Base-by-base conservation (phyloP, 1,140 invertebrate species). In the Megalonaias nervosa region DNA sequence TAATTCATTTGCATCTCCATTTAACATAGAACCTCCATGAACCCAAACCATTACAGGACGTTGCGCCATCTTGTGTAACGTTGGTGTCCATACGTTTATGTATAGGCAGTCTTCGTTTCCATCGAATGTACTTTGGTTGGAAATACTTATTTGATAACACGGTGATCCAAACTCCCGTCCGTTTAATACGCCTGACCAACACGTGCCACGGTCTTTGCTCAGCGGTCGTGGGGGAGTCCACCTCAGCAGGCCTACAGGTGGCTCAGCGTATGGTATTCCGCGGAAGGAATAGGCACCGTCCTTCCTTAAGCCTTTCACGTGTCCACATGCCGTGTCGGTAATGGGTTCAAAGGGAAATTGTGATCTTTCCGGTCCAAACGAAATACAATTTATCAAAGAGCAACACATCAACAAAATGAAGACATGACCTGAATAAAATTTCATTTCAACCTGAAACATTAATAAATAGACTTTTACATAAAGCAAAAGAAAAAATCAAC, bases 61-160 rank as follows among this genome's bases (percentile, higher is more conserved):
- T 19, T 72, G 73, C 58, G 79, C 64, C 11, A 74, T 66, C 19
- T 66, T 75, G 19, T 83, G 75, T 12, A 68, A 58, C 9, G 80
- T 74, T 62, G 88, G 88, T 2, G 85, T 80, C 77, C 80, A 89
- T 12, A 89, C 79, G 67, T 88, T 88, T 15, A 89, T 59, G 56
- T 84, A 87, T 15, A 89, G 76, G 75, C 88, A 89, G 57, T 89
- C 88, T 67, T 89, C 88, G 75, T 38, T 78, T 70, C 58, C 70
- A n/a, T 69, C 21, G 16, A 67, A 38, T 48, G 65, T 66, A 6
- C 59, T 73, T 55, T 60, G 38, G 38, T 48, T 11, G 1, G 38
- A 56, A 26, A 17, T 6, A 67, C 66, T 62, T 65, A 17, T 64
- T 58, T 81, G 74, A 17, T 55, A n/a, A 60, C 75, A 77, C 17